Base-by-base conservation (phyloP, 2,888 invertebrate genomes). In the Diarsia rubi region DNA sequence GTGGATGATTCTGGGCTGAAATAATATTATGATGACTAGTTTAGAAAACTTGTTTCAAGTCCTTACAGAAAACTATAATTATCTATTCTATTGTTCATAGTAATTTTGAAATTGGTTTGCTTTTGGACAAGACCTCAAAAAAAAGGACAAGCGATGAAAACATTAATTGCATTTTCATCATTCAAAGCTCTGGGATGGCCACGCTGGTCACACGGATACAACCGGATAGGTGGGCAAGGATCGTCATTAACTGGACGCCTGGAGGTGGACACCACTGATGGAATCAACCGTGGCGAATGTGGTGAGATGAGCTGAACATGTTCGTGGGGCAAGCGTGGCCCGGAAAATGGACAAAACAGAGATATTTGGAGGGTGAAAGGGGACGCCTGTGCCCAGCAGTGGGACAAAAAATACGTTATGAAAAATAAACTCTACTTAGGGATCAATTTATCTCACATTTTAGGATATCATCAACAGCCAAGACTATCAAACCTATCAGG, bases 401-500 rank as follows among this genome's bases (percentile, higher is more conserved):
- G 37, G 37, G 37, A 37, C 37, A 37, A 3, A 37, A 37, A 37
- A 37, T 37, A 37, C 37, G 6, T 6, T 37, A 37, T 37, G 37
- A 37, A 37, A 37, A 37, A 37, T n/a, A 37, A 5, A 54, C 24
- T 54, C 14, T 54, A 24, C 24, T 24, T 16, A 54, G 14, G 14
- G 5, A 19, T 6, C 0, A 14, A 49, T 67, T 37, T 27, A 66
- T 42, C 16, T 9, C 16, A 19, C 42, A 11, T 14, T 24, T 54
- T 49, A 73, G 44, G 24, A 47, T 49, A 14, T 64, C 37, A 57
- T 57, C 49, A 44, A 62, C 16, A 57, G 45, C 45, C 12, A 57
- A 63, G 63, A 81, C 81, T 64, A 19, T 57, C 64, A 67, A 75
- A 85, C 69, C 59, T 64, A 63, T 65, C 65, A 80, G 66, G 60